Conservation (phyloP, 2,888 invertebrate genomes). For the Thymelicus lineola region DNA sequence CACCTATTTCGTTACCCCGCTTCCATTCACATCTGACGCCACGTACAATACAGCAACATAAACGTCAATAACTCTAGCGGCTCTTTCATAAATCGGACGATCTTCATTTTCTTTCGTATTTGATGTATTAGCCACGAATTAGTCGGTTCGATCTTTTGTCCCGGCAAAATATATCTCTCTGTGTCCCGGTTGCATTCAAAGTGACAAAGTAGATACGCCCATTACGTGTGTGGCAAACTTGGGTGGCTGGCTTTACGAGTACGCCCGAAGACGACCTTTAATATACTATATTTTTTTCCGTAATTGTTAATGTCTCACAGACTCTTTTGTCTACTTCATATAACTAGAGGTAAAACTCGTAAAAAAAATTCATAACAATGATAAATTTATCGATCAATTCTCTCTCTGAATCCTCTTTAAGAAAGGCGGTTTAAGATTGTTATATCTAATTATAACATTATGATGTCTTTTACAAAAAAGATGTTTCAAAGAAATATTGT, state of each 20-base stretch:
- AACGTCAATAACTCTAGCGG: conserved; percentile 75
- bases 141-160: conserved; percentile 73
- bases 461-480: too few species aligned
- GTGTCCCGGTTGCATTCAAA: conserved; percentile 62
- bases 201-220: conserved; percentile 81
- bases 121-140: conserved; percentile 83
- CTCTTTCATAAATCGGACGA: conserved; percentile 54
- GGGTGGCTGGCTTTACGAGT: conserved; percentile 63
- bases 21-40: conserved; percentile 79
- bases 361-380: too few species aligned
- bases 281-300: too few species aligned
- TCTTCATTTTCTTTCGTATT: conserved; percentile 60
- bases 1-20: conserved; percentile 79
- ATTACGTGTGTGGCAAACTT: conserved; percentile 75
- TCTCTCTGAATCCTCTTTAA: too few species aligned
- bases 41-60: conserved; percentile 79
- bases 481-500: too few species aligned
- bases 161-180: conserved; percentile 57
- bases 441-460: too few species aligned
- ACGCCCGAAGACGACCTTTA: conserved; percentile 2
- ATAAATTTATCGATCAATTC: too few species aligned
- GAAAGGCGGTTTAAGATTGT: too few species aligned
- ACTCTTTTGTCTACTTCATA: background rate
- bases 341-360: too few species aligned
- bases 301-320: background rate